These are phyloP conservation scores for Drosophila rufa DNA, from an alignment of 1,140 invertebrate genomes.

Conservation along the genomic window DNA sequence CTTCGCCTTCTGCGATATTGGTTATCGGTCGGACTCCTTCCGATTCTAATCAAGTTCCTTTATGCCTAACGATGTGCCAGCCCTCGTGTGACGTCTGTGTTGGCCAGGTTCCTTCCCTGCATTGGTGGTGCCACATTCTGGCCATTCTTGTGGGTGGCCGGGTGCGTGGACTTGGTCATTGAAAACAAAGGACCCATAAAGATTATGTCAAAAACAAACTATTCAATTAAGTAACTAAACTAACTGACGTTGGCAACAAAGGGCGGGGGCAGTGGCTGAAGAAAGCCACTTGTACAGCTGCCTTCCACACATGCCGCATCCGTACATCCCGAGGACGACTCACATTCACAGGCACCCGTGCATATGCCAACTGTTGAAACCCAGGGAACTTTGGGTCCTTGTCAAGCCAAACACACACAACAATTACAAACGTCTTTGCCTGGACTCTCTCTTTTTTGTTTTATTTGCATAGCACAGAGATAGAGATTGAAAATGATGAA, in stretches of 20 bases:
- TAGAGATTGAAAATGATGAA: constrained; percentile 24
- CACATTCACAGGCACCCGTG: constrained; percentile 11
- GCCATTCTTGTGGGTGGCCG: constrained; percentile 23
- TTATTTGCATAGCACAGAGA: constrained; percentile 68
- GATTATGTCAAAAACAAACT: constrained; percentile 84
- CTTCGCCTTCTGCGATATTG: constrained; percentile 30
- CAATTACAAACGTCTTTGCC: constrained; percentile 55
- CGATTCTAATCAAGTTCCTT: constrained; percentile 71
- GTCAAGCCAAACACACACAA: constrained; percentile 58
- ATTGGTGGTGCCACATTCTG: constrained; percentile 16
- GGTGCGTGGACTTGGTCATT: constrained; percentile 57
- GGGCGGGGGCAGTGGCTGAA: constrained; percentile 7
- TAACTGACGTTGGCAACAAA: constrained; percentile 74
- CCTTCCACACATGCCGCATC: constrained; percentile 55
- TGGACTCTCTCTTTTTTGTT: constrained; percentile 38
- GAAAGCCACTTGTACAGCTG: constrained; percentile 38
- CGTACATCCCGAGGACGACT: constrained; percentile 9
- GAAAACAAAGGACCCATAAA: constrained; percentile 82
- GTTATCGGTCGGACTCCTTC: constrained; percentile 22
- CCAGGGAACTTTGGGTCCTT: constrained; percentile 66
- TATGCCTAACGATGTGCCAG: constrained; percentile 70
- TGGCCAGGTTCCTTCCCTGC: constrained; percentile 17
- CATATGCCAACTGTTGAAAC: constrained; percentile 68
- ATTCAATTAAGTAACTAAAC: constrained; percentile 84
- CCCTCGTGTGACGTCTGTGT: constrained; percentile 67